A percentile compares a stretch with the other conserved stretches of the same genome.
Evolutionary conservation across 2,888 invertebrate genomes (phyloP).

Genomic region (Hipparchia semele): DNA sequence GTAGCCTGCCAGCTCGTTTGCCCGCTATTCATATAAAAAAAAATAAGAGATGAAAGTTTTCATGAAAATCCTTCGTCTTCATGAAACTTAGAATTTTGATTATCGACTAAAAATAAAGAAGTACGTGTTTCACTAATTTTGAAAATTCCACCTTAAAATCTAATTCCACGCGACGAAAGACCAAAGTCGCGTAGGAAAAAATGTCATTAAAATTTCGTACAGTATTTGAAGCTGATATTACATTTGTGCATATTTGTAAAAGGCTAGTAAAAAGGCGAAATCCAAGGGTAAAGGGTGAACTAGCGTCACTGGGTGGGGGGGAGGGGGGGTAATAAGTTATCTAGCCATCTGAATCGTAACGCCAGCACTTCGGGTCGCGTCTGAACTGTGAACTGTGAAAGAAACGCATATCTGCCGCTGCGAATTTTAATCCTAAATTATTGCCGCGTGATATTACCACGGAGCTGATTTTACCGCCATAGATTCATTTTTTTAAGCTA

Average conservation of each 20-base stretch:
- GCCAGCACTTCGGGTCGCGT: slow-evolving; percentile 20
- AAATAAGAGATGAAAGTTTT: no score
- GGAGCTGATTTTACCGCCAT: slow-evolving; percentile 53
- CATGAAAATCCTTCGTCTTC: no score
- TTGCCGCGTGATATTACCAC: slow-evolving; percentile 54
- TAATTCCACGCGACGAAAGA: no score
- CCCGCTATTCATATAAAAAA: no score
- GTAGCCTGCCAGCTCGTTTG: no score
- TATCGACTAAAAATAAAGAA: no score
- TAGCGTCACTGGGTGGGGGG: background rate
- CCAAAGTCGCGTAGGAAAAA: no score
- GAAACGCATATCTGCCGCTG: slow-evolving; percentile 67
- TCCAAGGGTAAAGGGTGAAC: background rate
- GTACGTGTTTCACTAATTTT: no score
- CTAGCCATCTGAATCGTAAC: slow-evolving; percentile 38
- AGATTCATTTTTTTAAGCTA: no score
- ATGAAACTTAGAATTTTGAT: no score
- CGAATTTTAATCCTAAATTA: slow-evolving; percentile 81
- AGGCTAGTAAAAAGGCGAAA: background rate
- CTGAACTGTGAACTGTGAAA: slow-evolving; percentile 49
- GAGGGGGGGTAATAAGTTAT: slow-evolving; percentile 21
- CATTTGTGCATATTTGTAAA: background rate
- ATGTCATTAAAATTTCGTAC: background rate
- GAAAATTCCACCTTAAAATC: no score
- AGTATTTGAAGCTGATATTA: slow-evolving; percentile 3